Percentiles rank a stretch among this genome's conserved stretches.
phyloP scores from a whole-genome alignment of 2,888 invertebrate species.

The Exocentrus adspersus region DNA sequence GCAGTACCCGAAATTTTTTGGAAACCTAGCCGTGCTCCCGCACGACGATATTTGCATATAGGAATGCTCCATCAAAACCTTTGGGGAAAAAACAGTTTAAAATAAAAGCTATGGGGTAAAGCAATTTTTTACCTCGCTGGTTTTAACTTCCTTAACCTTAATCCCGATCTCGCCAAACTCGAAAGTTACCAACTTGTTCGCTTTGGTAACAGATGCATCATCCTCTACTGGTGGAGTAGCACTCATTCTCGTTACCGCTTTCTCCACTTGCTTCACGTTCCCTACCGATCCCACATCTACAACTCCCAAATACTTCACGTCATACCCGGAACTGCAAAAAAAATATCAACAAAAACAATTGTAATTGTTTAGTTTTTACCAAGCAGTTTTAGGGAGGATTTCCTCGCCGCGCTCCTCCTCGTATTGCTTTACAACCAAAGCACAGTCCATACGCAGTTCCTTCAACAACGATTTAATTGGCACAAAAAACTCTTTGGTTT shows the following conservation, averaged over 20 bases:
- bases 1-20: constrained; percentile 70
- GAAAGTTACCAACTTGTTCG: constrained; percentile 60
- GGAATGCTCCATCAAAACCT: constrained; percentile 68
- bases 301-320: constrained; percentile 64
- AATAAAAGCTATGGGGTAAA: no score
- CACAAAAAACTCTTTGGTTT: constrained; percentile 61
- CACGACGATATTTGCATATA: constrained; percentile 75
- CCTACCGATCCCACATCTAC: constrained; percentile 64
- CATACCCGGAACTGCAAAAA: constrained; percentile 59
- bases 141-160: constrained; percentile 60
- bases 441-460: constrained; percentile 54
- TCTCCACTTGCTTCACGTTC: constrained; percentile 67
- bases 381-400: not conserved
- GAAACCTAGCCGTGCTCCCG: constrained; percentile 67
- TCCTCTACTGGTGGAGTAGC: constrained; percentile 41
- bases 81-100: no score
- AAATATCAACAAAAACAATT: no score
- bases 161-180: constrained; percentile 68
- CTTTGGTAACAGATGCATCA: constrained; percentile 19
- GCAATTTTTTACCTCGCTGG: constrained; percentile 62
- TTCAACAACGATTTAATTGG: constrained; percentile 62
- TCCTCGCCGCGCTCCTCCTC: constrained; percentile 18
- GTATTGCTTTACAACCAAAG: constrained; percentile 41
- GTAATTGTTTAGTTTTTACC: no score
- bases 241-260: constrained; percentile 60